Base-by-base conservation (phyloP, 1,140 invertebrate genomes). In the Drosophila lacertosa region DNA sequence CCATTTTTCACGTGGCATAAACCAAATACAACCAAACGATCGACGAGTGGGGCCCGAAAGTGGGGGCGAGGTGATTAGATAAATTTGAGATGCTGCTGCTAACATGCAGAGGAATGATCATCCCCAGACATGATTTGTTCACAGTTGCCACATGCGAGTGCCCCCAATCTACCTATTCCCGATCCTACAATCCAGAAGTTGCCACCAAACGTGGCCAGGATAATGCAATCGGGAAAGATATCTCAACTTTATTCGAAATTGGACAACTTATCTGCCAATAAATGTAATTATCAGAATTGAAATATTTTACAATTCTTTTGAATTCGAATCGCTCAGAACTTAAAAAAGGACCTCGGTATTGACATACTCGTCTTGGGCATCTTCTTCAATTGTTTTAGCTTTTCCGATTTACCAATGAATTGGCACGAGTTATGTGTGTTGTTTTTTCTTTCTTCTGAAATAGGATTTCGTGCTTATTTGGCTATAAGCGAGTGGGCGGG, bases 1-100 rank as follows among this genome's bases (percentile, higher is more conserved):
- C 79, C 71, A 82, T 83, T 83, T 78, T 78, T 78, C 74, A 83
- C 79, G 79, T 77, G 74, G 74, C 74, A 81, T 72, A 63, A 67
- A 66, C 75, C 62, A 74, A 70, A 65, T 68, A 48, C 32, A 51
- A 50, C 58, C 58, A 48, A 59, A 37, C 39, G 59, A 63, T 69
- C 47, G 54, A 47, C 51, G 29, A 24, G 15, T 42, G 26, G 44
- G 32, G n/a, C 4, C 22, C 20, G 13, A 4, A 11, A 22, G n/a
- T 70, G 55, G 35, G 40, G 35, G 39, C 22, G 35, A 42, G 40
- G 51, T 78, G 72, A 84, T 76, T 80, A 84, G 64, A 62, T 71
- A 60, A 58, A 77, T 55, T 66, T 68, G 54, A 62, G 51, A 48
- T 70, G 78, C 57, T 82, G 72, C 35, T 72, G 71, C 35, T 35